Conservation (phyloP, 2,113 vertebrate genomes). For the Odocoileus virginianus region DNA sequence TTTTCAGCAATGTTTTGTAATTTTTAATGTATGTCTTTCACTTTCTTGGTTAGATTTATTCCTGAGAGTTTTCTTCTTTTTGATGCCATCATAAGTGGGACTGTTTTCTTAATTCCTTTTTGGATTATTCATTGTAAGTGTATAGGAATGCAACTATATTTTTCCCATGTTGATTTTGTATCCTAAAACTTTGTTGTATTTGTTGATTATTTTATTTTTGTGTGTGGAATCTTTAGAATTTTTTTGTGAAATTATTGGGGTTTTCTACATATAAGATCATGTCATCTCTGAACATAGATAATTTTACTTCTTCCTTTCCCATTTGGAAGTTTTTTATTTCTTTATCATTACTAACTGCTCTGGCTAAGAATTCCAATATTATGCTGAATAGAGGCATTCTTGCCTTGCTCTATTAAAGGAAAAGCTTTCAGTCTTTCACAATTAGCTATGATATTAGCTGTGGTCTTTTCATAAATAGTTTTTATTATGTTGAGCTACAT, state of each 20-base stretch:
- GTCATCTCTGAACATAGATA: neutral
- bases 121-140: neutral
- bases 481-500: neutral
- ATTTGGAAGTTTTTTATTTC: neutral
- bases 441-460: neutral
- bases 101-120: neutral
- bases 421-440: neutral
- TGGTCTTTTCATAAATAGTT: neutral
- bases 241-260: neutral
- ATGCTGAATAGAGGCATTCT: neutral
- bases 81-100: neutral
- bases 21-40: neutral
- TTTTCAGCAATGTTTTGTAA: neutral
- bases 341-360: neutral
- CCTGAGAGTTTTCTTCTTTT: neutral
- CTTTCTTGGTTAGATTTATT: neutral
- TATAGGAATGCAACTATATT: neutral
- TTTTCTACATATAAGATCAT: neutral
- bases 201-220: neutral
- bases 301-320: neutral
- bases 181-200: neutral
- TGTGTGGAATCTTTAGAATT: neutral
- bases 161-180: neutral
- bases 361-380: neutral
- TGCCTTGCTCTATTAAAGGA: neutral